Percentiles rank a stretch among this genome's conserved stretches.
phyloP scores from a whole-genome alignment of 2,113 vertebrate genomes.

The Sakesphorus luctuosus region DNA sequence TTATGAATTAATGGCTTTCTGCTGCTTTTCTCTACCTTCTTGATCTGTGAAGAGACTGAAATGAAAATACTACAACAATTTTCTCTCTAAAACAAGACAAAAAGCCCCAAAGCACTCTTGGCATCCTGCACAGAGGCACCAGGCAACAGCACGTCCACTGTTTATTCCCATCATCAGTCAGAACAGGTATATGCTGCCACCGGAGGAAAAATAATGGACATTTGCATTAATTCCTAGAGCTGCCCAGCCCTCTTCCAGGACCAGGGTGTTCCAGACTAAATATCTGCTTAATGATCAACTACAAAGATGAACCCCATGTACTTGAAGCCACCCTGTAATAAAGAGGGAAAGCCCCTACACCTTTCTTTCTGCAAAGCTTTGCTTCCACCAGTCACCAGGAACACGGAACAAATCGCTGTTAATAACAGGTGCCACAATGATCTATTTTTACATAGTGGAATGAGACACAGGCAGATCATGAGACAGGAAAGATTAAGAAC shows the following conservation, averaged over 20 bases:
- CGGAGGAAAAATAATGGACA: background rate
- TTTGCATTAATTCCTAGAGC: background rate
- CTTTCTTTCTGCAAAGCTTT: background rate
- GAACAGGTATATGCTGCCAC: background rate
- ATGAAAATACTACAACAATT: background rate
- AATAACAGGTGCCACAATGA: conserved; percentile 35
- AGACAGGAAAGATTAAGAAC: conserved; percentile 40
- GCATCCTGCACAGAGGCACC: background rate
- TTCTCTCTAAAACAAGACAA: background rate
- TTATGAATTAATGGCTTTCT: conserved; percentile 34
- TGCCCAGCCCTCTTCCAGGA: background rate
- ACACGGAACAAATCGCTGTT: background rate
- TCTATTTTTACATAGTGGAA: conserved; percentile 39
- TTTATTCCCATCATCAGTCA: background rate
- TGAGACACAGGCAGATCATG: background rate
- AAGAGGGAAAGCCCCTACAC: background rate
- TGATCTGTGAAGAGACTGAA: background rate
- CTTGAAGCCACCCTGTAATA: background rate
- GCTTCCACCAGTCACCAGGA: background rate
- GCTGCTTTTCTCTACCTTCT: conserved; percentile 19
- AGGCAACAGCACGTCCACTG: background rate
- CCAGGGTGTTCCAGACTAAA: background rate
- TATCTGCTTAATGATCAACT: background rate
- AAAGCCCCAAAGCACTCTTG: background rate
- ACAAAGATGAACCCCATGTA: background rate